phyloP scores from a whole-genome alignment of 2,113 vertebrate genomes.

The Sitta europaea region DNA sequence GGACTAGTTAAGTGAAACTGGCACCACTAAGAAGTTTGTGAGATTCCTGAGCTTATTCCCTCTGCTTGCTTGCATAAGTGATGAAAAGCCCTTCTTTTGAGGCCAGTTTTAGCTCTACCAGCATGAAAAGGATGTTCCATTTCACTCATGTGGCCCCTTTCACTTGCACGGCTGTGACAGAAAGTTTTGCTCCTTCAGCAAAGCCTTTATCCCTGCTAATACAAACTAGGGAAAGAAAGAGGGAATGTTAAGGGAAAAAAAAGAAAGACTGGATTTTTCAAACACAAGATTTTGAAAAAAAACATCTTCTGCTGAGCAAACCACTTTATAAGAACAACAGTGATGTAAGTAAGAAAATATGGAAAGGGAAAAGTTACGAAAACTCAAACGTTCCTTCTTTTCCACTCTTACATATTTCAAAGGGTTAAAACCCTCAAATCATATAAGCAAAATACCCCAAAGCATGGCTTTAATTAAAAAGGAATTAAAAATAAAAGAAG shows the following conservation, averaged over 20 bases:
- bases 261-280: not conserved
- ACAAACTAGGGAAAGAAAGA: not conserved
- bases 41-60: slow-evolving; percentile 23
- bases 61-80: slow-evolving; percentile 3
- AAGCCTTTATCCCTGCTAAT: not conserved
- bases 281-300: not conserved
- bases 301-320: not conserved
- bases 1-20: slow-evolving; percentile 30
- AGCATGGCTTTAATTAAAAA: slow-evolving; percentile 7
- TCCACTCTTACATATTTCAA: not conserved
- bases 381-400: not conserved
- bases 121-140: slow-evolving; percentile 1
- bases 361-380: not conserved
- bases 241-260: not conserved
- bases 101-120: not conserved
- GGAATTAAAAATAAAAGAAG: not conserved
- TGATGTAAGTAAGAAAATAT: slow-evolving; percentile 14
- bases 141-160: not conserved
- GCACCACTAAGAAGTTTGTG: not conserved
- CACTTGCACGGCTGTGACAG: not conserved
- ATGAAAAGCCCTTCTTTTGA: slow-evolving; percentile 19
- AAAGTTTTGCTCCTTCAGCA: not conserved
- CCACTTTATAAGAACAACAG: slow-evolving; percentile 5
- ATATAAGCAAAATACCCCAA: not conserved
- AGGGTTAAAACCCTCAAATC: slow-evolving; percentile 14